phyloP scores from a whole-genome alignment of 2,113 vertebrate genomes.

The Pygoscelis adeliae region DNA sequence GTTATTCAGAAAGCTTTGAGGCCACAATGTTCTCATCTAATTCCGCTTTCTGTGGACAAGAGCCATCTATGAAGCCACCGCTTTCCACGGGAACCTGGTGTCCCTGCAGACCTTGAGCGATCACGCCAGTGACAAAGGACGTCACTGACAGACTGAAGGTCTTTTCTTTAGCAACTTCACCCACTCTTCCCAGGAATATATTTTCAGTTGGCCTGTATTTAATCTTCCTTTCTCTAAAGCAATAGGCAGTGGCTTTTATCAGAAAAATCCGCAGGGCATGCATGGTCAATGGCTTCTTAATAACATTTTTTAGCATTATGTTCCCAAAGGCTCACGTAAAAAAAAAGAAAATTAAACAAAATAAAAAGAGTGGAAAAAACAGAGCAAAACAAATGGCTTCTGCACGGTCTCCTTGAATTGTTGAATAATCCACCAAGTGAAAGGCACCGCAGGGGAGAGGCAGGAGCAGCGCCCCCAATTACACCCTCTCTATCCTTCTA shows the following conservation, averaged over 20 bases:
- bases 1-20: neutral
- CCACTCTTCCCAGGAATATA: neutral
- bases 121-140: accelerated
- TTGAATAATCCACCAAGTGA: neutral
- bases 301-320: neutral
- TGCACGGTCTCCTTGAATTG: neutral
- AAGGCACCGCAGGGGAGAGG: neutral
- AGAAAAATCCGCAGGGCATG: neutral
- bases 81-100: neutral
- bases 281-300: constrained; percentile 22
- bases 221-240: neutral
- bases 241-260: neutral
- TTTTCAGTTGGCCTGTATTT: neutral
- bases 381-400: neutral
- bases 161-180: neutral
- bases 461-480: neutral
- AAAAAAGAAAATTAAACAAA: neutral
- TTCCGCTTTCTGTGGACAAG: neutral
- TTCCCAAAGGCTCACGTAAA: neutral
- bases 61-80: neutral
- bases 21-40: neutral
- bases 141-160: neutral
- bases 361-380: neutral
- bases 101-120: neutral
- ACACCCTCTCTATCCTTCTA: neutral